Conservation (phyloP, 2,888 invertebrate species). For the Nomada goodeniana region DNA sequence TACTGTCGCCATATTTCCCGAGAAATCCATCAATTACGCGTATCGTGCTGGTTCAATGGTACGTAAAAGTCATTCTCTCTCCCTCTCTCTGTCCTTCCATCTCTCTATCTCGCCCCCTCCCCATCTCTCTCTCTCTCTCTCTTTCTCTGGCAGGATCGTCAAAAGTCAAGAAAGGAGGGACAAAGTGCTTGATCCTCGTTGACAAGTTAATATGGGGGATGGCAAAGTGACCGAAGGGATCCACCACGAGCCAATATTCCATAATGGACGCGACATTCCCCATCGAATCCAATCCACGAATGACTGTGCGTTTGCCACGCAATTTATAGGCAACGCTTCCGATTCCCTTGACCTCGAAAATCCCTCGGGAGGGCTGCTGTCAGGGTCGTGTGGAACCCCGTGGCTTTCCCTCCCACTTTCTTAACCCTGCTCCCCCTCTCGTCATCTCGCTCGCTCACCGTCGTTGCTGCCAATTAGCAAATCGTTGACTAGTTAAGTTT, state of each 20-base stretch:
- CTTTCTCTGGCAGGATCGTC: no score
- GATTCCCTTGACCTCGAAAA: constrained; percentile 74
- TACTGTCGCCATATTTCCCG: not conserved
- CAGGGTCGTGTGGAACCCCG: constrained; percentile 60
- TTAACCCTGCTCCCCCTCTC: constrained; percentile 20
- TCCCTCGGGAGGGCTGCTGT: constrained; percentile 65
- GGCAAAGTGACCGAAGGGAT: constrained; percentile 9
- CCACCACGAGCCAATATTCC: constrained; percentile 27
- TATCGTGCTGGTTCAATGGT: no score
- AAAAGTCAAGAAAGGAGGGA: constrained; percentile 22
- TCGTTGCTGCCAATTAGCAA: constrained; percentile 70
- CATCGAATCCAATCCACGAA: not conserved
- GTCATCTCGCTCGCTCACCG: no score
- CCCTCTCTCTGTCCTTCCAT: no score
- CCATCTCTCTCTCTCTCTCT: no score
- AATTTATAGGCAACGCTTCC: constrained; percentile 32
- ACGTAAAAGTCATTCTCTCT: not conserved
- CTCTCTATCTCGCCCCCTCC: no score
- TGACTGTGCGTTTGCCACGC: constrained; percentile 14
- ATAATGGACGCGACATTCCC: constrained; percentile 19
- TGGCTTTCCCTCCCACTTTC: not conserved
- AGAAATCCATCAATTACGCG: not conserved
- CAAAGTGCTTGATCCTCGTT: constrained; percentile 25
- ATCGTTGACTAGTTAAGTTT: constrained; percentile 71
- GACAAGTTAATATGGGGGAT: constrained; percentile 40